Base-by-base conservation (phyloP, 2,113 vertebrate species). In the Chinchilla lanigera region DNA sequence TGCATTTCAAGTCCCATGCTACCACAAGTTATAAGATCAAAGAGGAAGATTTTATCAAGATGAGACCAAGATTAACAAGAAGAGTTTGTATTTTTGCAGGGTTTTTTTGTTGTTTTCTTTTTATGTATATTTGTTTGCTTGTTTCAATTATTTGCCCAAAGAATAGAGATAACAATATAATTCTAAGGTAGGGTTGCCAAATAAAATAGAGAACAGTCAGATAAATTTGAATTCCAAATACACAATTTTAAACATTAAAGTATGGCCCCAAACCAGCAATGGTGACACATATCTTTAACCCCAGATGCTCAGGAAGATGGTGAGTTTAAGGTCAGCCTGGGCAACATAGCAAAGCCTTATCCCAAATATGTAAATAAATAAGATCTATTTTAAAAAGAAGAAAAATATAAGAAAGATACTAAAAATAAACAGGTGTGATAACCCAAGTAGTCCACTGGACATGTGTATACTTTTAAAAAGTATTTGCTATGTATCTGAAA, bases 221-320 rank as follows among this genome's bases (percentile, higher is more conserved):
- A 93, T 81, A 86, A 78, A 52, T 58, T 7, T 89, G 7, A 81
- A 90, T 86, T 94, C 85, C 61, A 95, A 30, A 84, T 58, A 52
- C 2, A 63, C 0, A 33, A n/a, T 90, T 44, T 86, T 35, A 73
- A 78, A 56, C n/a, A 58, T 56, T 58, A 63, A 86, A 93, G 24
- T 60, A 85, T 77, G 19, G 41, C 41, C 9, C 12, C 56, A 92
- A 71, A 4, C 30, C 47, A 80, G 77, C 14, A 80, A 30, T 54
- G 77, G 30, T 80, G 17, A 54, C 17, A 54, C 13, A 80, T 3
- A 80, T 12, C 17, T 54, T 14, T 35, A 54, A 80, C 50, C 30
- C 30, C 50, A 80, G 77, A 30, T 80, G 33, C 50, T 80, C 30
- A 80, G 77, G 77, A 80, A 20, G 30, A 35, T 54, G 47, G 50